phyloP scores from a whole-genome alignment of 2,113 vertebrate species.

The Mugil cephalus region DNA sequence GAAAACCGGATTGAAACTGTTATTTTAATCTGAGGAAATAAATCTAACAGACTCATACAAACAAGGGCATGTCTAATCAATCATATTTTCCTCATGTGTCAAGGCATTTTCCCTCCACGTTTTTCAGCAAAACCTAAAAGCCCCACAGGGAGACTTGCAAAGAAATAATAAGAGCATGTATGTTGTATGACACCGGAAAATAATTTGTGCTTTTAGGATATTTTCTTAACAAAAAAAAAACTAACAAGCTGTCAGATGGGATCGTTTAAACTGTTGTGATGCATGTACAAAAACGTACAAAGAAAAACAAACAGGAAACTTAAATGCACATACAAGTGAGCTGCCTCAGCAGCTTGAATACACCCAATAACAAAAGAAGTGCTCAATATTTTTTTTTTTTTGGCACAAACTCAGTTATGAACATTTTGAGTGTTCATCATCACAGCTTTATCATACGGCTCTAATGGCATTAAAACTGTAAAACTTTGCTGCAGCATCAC shows the following conservation, averaged over 20 bases:
- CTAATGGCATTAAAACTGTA: conserved; percentile 33
- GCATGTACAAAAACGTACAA: conserved; percentile 67
- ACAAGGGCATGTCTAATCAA: conserved; percentile 72
- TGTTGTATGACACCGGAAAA: conserved; percentile 41
- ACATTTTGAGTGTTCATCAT: conserved; percentile 56
- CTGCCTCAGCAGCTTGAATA: conserved; percentile 75
- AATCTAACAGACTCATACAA: conserved; percentile 81
- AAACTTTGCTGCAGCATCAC: conserved; percentile 59
- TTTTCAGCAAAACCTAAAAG: conserved; percentile 59
- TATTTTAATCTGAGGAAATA: conserved; percentile 82
- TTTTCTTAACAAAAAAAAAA: conserved; percentile 66
- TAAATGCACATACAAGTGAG: conserved; percentile 68
- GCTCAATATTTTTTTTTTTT: conserved; percentile 74
- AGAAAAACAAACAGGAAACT: conserved; percentile 48
- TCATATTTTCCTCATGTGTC: conserved; percentile 55
- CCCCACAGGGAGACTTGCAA: conserved; percentile 59
- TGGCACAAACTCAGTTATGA: conserved; percentile 74
- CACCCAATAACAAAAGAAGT: conserved; percentile 74
- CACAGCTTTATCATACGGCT: conserved; percentile 55
- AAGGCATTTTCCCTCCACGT: conserved; percentile 50
- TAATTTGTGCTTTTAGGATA: conserved; percentile 74
- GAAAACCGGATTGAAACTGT: conserved; percentile 66
- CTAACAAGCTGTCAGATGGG: conserved; percentile 52
- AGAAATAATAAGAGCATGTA: conserved; percentile 7
- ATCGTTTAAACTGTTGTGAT: conserved; percentile 62